Evolutionary conservation across 2,797 vertebrate species (phyloP).

Genomic region (Zalophus californianus): DNA sequence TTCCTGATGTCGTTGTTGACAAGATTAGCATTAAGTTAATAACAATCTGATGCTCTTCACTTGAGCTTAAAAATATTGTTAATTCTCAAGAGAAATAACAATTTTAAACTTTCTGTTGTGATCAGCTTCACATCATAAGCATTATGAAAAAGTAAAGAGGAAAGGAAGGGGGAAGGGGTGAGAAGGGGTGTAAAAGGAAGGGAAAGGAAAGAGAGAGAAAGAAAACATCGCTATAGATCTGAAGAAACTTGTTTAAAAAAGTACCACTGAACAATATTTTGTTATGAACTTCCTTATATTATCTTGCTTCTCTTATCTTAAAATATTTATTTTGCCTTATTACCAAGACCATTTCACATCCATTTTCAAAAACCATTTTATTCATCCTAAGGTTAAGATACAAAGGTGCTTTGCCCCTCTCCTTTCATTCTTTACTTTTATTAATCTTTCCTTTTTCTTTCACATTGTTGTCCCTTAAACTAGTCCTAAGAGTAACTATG

Average conservation of each 20-base stretch:
- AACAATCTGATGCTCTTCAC: background rate
- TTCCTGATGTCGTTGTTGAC: background rate
- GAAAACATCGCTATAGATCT: background rate
- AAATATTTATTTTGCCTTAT: background rate
- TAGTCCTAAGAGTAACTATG: background rate
- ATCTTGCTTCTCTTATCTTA: background rate
- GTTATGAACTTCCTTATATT: background rate
- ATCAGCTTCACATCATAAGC: background rate
- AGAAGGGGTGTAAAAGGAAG: background rate
- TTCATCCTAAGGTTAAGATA: background rate
- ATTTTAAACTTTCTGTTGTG: background rate
- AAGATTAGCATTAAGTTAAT: background rate
- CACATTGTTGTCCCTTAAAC: background rate
- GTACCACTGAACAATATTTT: background rate
- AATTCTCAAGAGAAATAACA: background rate
- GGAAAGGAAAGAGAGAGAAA: background rate
- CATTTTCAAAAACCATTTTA: background rate
- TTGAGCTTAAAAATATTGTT: constrained; percentile 1
- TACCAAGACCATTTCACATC: background rate
- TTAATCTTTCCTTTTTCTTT: background rate
- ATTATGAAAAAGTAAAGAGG: background rate
- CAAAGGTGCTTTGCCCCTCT: background rate
- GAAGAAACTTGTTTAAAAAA: background rate
- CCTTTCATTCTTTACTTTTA: background rate
- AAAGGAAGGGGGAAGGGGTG: background rate